A percentile compares a stretch with the other conserved stretches of the same genome.
These are phyloP conservation scores for Siniperca undulata DNA, from an alignment of 2,797 vertebrate genomes.

Conservation along the genomic window DNA sequence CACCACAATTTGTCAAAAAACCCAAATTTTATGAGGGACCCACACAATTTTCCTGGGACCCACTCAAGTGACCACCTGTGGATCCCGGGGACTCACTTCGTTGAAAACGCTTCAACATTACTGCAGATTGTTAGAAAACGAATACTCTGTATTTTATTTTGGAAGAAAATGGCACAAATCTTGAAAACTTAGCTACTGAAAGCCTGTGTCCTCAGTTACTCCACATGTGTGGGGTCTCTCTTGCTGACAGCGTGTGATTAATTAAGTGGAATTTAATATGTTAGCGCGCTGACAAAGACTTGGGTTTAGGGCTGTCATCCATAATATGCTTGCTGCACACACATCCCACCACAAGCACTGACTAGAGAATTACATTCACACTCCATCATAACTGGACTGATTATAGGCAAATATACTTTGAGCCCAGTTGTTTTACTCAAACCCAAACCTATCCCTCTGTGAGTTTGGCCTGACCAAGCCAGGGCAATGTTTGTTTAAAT, in stretches of 20 bases:
- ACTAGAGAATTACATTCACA: constrained; percentile 13
- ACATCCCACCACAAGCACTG: constrained; percentile 18
- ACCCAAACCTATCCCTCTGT: constrained; percentile 12
- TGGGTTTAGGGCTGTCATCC: constrained; percentile 26
- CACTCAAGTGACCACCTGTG: too few relatives aligned
- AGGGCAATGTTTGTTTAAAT: constrained; percentile 72
- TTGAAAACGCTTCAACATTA: too few relatives aligned
- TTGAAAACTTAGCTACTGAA: constrained; percentile 7
- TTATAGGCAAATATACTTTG: constrained; percentile 40
- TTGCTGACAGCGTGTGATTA: constrained; percentile 62
- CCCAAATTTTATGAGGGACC: too few relatives aligned
- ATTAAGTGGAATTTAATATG: constrained; percentile 63
- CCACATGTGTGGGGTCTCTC: constrained; percentile 44
- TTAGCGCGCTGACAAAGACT: constrained; percentile 50
- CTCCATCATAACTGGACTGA: constrained; percentile 32
- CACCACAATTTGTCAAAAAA: too few relatives aligned
- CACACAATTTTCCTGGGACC: too few relatives aligned
- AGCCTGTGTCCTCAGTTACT: constrained; percentile 29
- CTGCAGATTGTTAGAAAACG: not conserved
- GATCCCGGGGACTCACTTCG: too few relatives aligned
- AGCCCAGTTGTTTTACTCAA: constrained; percentile 37
- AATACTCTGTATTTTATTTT: constrained; percentile 23
- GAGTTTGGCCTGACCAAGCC: constrained; percentile 37
- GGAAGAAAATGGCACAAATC: not conserved
- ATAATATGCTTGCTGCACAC: constrained; percentile 27